phyloP scores from a whole-genome alignment of 2,888 invertebrate genomes.

The Argynnis bischoffii region DNA sequence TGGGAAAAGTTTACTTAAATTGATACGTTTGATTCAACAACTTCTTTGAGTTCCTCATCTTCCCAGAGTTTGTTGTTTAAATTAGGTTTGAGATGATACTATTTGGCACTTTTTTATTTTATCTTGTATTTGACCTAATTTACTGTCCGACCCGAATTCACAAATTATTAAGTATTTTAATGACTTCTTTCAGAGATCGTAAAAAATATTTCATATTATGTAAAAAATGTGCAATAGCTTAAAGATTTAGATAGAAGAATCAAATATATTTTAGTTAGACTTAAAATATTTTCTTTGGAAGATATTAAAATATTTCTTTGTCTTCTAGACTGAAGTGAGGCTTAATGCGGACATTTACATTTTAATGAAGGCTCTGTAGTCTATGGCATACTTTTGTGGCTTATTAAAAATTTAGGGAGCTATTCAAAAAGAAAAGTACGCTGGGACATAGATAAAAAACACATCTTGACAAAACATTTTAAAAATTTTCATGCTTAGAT shows the following conservation, averaged over 20 bases:
- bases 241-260: not conserved
- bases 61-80: not conserved
- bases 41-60: not conserved
- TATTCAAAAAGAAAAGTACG: conserved; percentile 1
- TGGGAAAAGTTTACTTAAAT: conserved; percentile 25
- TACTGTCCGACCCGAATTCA: not conserved
- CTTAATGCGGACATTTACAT: conserved; percentile 23
- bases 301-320: conserved; percentile 18
- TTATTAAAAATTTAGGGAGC: conserved; percentile 16
- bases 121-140: not conserved
- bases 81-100: not conserved
- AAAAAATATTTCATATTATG: not conserved
- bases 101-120: not conserved
- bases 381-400: conserved; percentile 17
- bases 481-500: too few species aligned
- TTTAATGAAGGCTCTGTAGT: conserved; percentile 27
- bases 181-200: not conserved
- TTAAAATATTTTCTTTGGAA: not conserved
- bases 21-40: conserved; percentile 10
- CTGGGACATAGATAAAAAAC: not conserved
- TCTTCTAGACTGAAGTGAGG: conserved; percentile 9
- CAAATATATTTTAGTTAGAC: not conserved
- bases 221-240: not conserved
- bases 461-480: too few species aligned
- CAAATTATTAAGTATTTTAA: not conserved